Evolutionary conservation across 2,113 vertebrate species (phyloP).

Genomic region (Eidolon helvum): DNA sequence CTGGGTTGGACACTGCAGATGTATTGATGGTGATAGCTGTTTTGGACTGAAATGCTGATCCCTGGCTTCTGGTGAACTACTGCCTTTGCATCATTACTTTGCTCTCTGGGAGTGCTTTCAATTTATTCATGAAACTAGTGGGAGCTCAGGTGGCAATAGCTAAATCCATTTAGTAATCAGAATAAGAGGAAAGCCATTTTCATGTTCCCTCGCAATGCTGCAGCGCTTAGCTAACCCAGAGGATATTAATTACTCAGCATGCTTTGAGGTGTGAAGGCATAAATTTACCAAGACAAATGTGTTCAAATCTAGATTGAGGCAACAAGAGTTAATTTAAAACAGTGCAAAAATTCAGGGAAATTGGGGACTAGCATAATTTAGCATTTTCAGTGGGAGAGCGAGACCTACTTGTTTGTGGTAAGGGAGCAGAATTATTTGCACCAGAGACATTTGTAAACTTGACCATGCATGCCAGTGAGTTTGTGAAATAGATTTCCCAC

Average conservation of each 20-base stretch:
- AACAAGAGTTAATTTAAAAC: conserved; percentile 71
- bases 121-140: conserved; percentile 81
- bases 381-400: not conserved
- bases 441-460: not conserved
- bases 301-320: conserved; percentile 75
- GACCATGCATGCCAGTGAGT: not conserved
- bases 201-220: conserved; percentile 72
- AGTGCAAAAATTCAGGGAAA: not conserved
- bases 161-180: conserved; percentile 82
- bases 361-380: conserved; percentile 41
- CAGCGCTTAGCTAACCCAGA: conserved; percentile 79
- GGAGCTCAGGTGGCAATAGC: conserved; percentile 83
- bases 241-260: conserved; percentile 83
- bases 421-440: not conserved
- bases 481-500: not conserved
- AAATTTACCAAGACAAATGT: conserved; percentile 79
- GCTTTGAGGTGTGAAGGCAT: conserved; percentile 77
- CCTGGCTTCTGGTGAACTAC: conserved; percentile 60
- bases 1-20: not conserved
- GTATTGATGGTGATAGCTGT: not conserved
- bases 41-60: conserved; percentile 28
- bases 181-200: conserved; percentile 81
- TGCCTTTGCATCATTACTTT: conserved; percentile 64
- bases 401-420: not conserved
- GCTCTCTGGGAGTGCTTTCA: conserved; percentile 76